Evolutionary conservation across 2,888 invertebrate genomes (phyloP).

Genomic region (Apotomis turbidana): DNA sequence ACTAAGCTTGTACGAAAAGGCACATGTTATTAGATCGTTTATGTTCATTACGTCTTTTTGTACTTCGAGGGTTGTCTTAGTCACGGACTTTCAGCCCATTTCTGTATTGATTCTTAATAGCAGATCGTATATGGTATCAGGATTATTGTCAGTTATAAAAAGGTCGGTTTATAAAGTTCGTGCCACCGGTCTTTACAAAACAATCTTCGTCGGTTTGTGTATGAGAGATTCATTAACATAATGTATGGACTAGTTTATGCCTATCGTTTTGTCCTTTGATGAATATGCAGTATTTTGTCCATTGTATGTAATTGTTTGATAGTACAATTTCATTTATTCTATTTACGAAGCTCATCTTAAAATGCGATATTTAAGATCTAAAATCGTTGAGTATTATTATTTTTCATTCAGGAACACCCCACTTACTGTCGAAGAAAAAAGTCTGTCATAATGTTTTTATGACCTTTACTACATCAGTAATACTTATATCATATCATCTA

Average conservation of each 20-base stretch:
- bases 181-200: conserved; percentile 37
- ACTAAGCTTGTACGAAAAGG: background rate
- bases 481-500: too few species aligned
- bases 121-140: conserved; percentile 20
- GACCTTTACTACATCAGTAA: too few species aligned
- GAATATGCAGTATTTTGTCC: conserved; percentile 22
- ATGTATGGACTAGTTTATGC: conserved; percentile 26
- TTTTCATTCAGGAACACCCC: too few species aligned
- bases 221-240: conserved; percentile 23
- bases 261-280: conserved; percentile 6
- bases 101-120: conserved; percentile 64
- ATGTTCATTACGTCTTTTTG: conserved; percentile 6
- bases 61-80: conserved; percentile 27
- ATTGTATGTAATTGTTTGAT: conserved; percentile 17
- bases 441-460: too few species aligned
- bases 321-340: conserved; percentile 1
- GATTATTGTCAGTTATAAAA: conserved; percentile 45
- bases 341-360: background rate
- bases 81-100: conserved; percentile 41
- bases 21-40: background rate
- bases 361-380: too few species aligned
- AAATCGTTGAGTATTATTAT: too few species aligned
- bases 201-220: conserved; percentile 19
- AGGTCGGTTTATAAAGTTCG: conserved; percentile 17
- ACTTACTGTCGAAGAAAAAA: too few species aligned